A percentile compares a stretch with the other conserved stretches of the same genome.
Conservation (phyloP, 2,113 vertebrate genomes). For the Lanius ludovicianus region DNA sequence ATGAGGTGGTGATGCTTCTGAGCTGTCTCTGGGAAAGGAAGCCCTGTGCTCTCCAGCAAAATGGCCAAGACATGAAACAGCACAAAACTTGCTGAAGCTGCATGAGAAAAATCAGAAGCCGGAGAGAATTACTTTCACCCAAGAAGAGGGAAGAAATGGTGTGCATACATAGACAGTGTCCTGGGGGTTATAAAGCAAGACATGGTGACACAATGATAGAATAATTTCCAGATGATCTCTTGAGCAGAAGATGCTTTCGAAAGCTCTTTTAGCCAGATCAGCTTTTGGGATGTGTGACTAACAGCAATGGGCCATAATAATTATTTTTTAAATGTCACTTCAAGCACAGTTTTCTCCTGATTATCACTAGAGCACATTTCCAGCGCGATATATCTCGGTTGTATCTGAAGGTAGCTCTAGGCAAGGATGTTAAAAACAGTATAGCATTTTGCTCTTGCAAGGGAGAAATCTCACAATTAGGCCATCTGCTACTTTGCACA, state of each 20-base stretch:
- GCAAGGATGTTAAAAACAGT: slow-evolving; percentile 45
- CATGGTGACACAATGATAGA: background rate
- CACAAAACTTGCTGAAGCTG: background rate
- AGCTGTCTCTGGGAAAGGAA: background rate
- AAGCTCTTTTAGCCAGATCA: slow-evolving; percentile 27
- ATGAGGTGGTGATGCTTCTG: background rate
- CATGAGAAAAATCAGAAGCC: background rate
- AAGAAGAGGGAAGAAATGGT: background rate
- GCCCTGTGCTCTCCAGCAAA: background rate
- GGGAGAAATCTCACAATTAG: slow-evolving; percentile 46
- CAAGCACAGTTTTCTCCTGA: slow-evolving; percentile 28
- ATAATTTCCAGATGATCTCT: background rate
- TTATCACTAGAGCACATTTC: slow-evolving; percentile 24
- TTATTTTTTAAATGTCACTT: slow-evolving; percentile 36
- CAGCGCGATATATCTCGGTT: background rate
- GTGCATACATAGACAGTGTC: background rate
- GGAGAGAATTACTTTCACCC: background rate
- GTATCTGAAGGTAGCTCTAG: slow-evolving; percentile 29
- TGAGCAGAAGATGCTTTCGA: background rate
- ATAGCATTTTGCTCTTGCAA: slow-evolving; percentile 33
- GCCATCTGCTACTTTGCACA: slow-evolving; percentile 55
- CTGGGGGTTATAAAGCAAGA: background rate
- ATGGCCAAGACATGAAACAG: background rate
- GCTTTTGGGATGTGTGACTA: slow-evolving; percentile 29
- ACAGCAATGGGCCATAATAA: slow-evolving; percentile 16